phyloP scores from a whole-genome alignment of 2,113 vertebrate genomes.

The Trichechus manatus region DNA sequence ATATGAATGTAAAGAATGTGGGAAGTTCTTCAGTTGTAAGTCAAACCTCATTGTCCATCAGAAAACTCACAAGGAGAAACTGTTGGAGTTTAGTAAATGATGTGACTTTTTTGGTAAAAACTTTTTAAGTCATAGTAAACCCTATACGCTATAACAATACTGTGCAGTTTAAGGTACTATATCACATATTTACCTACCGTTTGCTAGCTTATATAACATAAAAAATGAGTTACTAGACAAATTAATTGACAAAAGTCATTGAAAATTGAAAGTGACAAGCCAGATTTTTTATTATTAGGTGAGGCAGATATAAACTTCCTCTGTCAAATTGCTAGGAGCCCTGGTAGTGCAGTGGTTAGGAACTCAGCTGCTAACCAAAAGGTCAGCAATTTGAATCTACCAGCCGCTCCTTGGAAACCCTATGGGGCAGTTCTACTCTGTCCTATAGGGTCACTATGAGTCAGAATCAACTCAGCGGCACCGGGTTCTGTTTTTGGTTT shows the following conservation, averaged over 20 bases:
- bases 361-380: no score
- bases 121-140: constrained; percentile 51
- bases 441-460: no score
- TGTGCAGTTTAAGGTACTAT: constrained; percentile 28
- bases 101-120: constrained; percentile 1
- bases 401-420: no score
- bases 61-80: constrained; percentile 82
- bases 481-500: no score
- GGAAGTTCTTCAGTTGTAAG: constrained; percentile 86
- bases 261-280: constrained; percentile 13
- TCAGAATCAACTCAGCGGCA: no score
- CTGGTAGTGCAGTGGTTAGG: no score
- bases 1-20: constrained; percentile 84
- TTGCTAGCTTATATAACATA: constrained; percentile 15
- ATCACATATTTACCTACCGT: not conserved
- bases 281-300: constrained; percentile 22
- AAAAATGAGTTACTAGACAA: constrained; percentile 1
- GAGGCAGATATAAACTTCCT: not conserved
- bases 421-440: no score
- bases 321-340: constrained; percentile 9
- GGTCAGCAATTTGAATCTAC: no score
- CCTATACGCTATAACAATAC: constrained; percentile 7
- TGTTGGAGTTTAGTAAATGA: constrained; percentile 58
- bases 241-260: constrained; percentile 28
- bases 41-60: constrained; percentile 85